Conservation (phyloP, 92 coral and sea anemone genomes). For the Palythoa grandiflora region DNA sequence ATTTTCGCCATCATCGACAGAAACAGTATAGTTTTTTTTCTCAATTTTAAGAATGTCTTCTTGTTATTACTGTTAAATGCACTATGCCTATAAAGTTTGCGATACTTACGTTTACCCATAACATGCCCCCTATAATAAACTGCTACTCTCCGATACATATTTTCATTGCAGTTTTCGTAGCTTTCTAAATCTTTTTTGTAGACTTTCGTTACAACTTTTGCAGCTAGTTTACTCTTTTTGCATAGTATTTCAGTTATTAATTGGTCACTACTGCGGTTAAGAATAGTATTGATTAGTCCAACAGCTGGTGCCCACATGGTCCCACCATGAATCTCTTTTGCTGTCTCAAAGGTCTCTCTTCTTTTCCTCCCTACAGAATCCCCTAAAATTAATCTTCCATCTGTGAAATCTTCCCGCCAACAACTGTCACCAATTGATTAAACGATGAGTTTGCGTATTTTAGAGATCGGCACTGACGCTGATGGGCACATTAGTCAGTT, state of each 20-base stretch:
- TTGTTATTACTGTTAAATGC: background rate
- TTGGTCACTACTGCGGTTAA: background rate
- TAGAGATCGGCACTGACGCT: background rate
- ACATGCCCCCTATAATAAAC: background rate
- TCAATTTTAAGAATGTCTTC: constrained; percentile 18
- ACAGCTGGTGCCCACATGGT: constrained; percentile 29
- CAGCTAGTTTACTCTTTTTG: background rate
- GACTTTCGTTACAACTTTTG: background rate
- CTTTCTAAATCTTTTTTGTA: background rate
- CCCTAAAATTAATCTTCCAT: background rate
- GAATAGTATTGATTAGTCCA: constrained; percentile 48
- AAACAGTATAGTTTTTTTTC: constrained; percentile 7
- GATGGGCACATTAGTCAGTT: constrained; percentile 11
- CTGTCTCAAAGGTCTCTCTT: constrained; percentile 56
- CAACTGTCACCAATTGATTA: background rate
- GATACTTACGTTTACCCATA: constrained; percentile 9
- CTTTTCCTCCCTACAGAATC: constrained; percentile 50
- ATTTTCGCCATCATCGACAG: constrained; percentile 16
- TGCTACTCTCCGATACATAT: background rate
- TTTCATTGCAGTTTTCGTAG: background rate
- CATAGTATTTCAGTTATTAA: background rate
- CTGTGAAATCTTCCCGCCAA: background rate
- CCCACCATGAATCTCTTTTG: constrained; percentile 56
- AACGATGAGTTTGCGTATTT: background rate
- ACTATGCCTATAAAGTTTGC: background rate